Evolutionary conservation across 1,140 invertebrate genomes (phyloP), one percentile per base, ranked within the genome.

Genomic region (Drosophila arizonae): DNA sequence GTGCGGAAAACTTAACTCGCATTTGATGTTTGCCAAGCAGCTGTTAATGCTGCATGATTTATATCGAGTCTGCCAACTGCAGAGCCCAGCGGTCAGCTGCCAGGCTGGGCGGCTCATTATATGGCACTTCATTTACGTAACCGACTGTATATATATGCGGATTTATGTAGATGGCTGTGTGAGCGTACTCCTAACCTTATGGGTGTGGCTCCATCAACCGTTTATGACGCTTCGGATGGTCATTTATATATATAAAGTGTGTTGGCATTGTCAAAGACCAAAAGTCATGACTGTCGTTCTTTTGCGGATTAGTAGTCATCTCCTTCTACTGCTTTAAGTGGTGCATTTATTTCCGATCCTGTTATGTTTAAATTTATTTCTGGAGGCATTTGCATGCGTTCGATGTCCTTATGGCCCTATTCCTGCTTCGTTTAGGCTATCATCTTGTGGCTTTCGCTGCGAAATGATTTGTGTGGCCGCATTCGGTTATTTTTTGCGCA

Each of bases 21-120:
- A 82, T 82, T 82, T 82, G 80, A 82, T 82, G 81, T 85, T 39
- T 78, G 68, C 81, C 81, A 69, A 85, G 81, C 81, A 80, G 81
- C 80, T 85, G 80, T 79, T 82, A 82, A 82, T 82, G 77, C 72
- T 79, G 77, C 72, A 82, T 82, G 81, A 85, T 85, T 82, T 82
- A 82, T 82, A 77, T 65, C 36, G 62, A 65, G 48, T 21, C 62
- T 63, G 73, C 70, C 63, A 67, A 43, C 52, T 55, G 24, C 55
- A 60, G 60, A 55, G 39, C 48, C 36, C 46, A 54, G 46, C 58
- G 45, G 58, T 50, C 71, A 62, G 48, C 21, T 58, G 4, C 10
- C 10, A 39, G 28, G 13, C 66, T 46, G 45, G 63, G 10, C 60
- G 68, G 72, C 80, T 79, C 80, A 82, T 85, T 85, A 85, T 73